A percentile compares a stretch with the other conserved stretches of the same genome.
Conservation (phyloP, 1,140 invertebrate species). For the Magallana angulata region DNA sequence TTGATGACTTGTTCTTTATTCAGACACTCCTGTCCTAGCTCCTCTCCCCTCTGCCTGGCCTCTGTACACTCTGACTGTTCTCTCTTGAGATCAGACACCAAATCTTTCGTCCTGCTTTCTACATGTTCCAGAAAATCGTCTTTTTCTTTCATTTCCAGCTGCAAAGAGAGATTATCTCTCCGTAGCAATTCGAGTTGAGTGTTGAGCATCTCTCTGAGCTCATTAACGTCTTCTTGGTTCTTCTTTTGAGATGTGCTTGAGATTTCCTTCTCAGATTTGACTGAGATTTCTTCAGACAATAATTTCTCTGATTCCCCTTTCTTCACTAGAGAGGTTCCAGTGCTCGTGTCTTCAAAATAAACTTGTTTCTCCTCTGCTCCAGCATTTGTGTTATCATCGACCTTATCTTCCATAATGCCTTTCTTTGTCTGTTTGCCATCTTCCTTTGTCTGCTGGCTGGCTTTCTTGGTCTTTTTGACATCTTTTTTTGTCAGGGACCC, state of each 20-base stretch:
- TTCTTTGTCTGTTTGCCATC: background rate
- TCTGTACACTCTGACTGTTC: background rate
- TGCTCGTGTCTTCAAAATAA: background rate
- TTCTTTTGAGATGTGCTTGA: background rate
- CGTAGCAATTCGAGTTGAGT: background rate
- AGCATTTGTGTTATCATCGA: background rate
- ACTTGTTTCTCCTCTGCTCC: background rate
- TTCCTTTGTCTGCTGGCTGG: too few relatives aligned
- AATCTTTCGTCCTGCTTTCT: background rate
- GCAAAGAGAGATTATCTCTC: conserved; percentile 8
- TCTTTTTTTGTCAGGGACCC: too few relatives aligned
- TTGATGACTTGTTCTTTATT: background rate
- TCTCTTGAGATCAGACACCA: background rate
- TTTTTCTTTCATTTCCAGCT: conserved; percentile 40
- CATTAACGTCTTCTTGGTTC: background rate
- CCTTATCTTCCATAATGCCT: background rate
- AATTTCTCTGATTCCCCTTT: background rate
- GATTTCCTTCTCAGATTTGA: background rate
- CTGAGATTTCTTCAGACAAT: background rate
- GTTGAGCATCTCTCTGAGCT: background rate
- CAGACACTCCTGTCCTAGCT: background rate
- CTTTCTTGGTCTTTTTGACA: too few relatives aligned
- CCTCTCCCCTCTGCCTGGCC: background rate
- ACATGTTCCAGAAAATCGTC: background rate
- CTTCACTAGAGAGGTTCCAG: background rate